Conservation (phyloP, 2,113 vertebrate genomes). For the Oncorhynchus kisutch region DNA sequence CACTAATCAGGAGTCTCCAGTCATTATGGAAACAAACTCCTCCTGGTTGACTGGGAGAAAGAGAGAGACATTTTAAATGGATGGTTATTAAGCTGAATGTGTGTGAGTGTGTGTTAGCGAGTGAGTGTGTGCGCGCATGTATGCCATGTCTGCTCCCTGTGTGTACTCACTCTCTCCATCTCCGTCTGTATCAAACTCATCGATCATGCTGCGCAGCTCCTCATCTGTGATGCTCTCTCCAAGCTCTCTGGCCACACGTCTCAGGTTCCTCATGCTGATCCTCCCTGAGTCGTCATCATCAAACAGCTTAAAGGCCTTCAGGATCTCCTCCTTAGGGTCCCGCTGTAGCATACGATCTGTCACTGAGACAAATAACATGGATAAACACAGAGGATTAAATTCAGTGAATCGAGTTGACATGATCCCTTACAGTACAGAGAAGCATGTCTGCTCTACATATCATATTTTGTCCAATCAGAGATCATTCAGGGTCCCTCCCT, state of each 20-base stretch:
- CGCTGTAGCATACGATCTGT: conserved; percentile 92
- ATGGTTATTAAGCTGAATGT: neutral
- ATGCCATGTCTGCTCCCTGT: neutral
- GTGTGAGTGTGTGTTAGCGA: no score
- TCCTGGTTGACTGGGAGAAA: conserved; percentile 87
- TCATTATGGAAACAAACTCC: conserved; percentile 97
- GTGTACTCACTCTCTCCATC: conserved; percentile 91
- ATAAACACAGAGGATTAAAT: neutral
- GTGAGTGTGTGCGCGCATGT: no score
- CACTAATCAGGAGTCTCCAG: conserved; percentile 81
- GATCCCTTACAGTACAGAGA: no score
- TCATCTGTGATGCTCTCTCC: conserved; percentile 94
- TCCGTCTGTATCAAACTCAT: conserved; percentile 94
- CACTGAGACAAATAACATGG: conserved; percentile 70
- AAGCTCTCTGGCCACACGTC: conserved; percentile 90
- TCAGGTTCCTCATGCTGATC: conserved; percentile 93
- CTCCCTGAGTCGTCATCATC: conserved; percentile 96
- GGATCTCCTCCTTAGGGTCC: conserved; percentile 92
- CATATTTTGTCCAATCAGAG: no score
- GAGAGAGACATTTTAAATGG: conserved; percentile 23
- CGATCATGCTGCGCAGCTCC: conserved; percentile 95
- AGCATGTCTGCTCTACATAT: no score
- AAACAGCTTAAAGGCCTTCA: conserved; percentile 95
- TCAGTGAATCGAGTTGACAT: no score
- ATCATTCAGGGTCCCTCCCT: no score